Evolutionary conservation across 2,888 invertebrate genomes (phyloP), one percentile per base, ranked within the genome.

Genomic region (Xiphydria camelus): DNA sequence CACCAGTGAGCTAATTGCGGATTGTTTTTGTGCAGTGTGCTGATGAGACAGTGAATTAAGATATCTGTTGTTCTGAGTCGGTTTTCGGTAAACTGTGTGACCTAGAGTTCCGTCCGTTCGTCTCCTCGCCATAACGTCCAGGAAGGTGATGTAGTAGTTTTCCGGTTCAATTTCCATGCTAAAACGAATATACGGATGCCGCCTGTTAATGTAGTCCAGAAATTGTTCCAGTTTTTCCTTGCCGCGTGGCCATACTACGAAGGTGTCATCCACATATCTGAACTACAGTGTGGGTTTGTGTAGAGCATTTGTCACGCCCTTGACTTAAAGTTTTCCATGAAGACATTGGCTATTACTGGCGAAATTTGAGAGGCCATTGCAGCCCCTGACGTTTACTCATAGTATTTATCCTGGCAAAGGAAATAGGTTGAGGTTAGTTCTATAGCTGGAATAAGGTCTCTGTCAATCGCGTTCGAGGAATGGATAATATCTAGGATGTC

Each of bases 211-310:
- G 12, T 44, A 42, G 3, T 39, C 17, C 3, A 51, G 45, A 18
- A 57, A 47, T 45, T 50, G 40, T 9, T 47, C 45, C 15, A 50
- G 49, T 26, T 53, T 43, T 2, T 44, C 49, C 21, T 46, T 51
- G 4, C 59, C 55, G 35, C 59, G 55, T 22, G 47, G 53, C 35
- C 55, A 51, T 5, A 51, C 55, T 18, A 57, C 31, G 23, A 50
- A 47, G 10, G 39, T 53, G 25, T 61, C 57, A 25, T 62, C 54
- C 1, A 59, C 53, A 21, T 58, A 56, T 21, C 55, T 15, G 1
- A 46, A 41, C 25, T 39, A 57, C 12, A 32, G 17, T n/a, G 25
- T 19, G 1, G 48, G 51, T 41, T 41, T 35, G 3, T 25, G 18
- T 7, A 47, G 29, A 36, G 4, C 32, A 17, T 7, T 41, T n/a